These are phyloP conservation scores for Clepsis dumicolana DNA, from an alignment of 2,888 invertebrate species.

Conservation along the genomic window DNA sequence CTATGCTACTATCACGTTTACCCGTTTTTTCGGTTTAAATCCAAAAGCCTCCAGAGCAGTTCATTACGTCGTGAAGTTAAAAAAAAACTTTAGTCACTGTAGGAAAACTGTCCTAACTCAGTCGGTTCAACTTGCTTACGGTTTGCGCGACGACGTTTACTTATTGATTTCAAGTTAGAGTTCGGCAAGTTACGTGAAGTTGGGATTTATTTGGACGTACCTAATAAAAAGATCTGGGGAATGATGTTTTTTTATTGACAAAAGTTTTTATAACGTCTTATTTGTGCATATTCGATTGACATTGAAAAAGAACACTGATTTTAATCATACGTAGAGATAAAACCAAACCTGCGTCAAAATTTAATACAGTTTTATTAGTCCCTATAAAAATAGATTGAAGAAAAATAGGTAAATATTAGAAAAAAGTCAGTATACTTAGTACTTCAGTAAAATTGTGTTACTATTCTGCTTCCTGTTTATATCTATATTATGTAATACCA, in stretches of 20 bases:
- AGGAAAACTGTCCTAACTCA: slow-evolving; percentile 54
- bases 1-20: background rate
- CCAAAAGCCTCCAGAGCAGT: slow-evolving; percentile 52
- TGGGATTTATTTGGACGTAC: slow-evolving; percentile 15
- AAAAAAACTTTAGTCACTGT: slow-evolving; percentile 48
- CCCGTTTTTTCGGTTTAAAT: slow-evolving; percentile 31
- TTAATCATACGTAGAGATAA: too few relatives aligned
- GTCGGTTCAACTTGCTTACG: slow-evolving; percentile 30
- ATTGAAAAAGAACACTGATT: too few relatives aligned
- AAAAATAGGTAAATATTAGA: too few relatives aligned
- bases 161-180: slow-evolving; percentile 33
- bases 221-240: background rate
- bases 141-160: slow-evolving; percentile 29
- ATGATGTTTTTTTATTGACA: background rate
- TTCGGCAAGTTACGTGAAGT: slow-evolving; percentile 7
- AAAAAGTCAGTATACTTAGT: too few relatives aligned
- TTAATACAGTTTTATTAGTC: too few relatives aligned
- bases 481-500: too few relatives aligned
- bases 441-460: too few relatives aligned
- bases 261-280: background rate
- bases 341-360: too few relatives aligned
- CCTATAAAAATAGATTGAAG: too few relatives aligned
- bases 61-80: slow-evolving; percentile 59
- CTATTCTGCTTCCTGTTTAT: too few relatives aligned
- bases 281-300: background rate